A percentile compares a stretch with the other conserved stretches of the same genome.
phyloP scores from a whole-genome alignment of 92 coral and sea anemone species.

The Siderastrea radians region DNA sequence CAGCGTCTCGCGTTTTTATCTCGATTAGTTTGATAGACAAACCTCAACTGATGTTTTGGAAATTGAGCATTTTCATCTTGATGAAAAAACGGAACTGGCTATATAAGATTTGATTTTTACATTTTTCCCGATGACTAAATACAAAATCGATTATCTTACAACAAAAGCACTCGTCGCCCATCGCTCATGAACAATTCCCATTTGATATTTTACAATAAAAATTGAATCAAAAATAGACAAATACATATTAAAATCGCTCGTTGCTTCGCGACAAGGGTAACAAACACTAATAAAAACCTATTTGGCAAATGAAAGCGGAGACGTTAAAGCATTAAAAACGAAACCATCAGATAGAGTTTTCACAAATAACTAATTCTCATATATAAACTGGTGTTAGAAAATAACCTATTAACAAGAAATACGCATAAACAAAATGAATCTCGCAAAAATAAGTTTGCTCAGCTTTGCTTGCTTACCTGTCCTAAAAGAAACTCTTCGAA shows the following conservation, averaged over 20 bases:
- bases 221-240: not conserved
- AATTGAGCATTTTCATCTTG: not conserved
- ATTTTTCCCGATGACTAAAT: not conserved
- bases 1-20: not conserved
- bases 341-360: not conserved
- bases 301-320: not conserved
- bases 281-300: not conserved
- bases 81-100: not conserved
- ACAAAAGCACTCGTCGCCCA: not conserved
- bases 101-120: not conserved
- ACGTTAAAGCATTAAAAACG: not conserved
- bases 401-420: no score
- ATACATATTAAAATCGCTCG: slow-evolving; percentile 15
- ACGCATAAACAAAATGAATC: no score
- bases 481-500: not conserved
- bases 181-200: not conserved
- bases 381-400: no score
- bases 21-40: not conserved
- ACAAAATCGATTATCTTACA: not conserved
- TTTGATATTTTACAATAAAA: not conserved
- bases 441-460: not conserved
- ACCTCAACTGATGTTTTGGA: not conserved
- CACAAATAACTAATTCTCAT: no score
- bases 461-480: not conserved
- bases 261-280: slow-evolving; percentile 26